These are phyloP conservation scores for Drosophila anceps DNA, from an alignment of 2,888 invertebrate genomes.

Conservation along the genomic window DNA sequence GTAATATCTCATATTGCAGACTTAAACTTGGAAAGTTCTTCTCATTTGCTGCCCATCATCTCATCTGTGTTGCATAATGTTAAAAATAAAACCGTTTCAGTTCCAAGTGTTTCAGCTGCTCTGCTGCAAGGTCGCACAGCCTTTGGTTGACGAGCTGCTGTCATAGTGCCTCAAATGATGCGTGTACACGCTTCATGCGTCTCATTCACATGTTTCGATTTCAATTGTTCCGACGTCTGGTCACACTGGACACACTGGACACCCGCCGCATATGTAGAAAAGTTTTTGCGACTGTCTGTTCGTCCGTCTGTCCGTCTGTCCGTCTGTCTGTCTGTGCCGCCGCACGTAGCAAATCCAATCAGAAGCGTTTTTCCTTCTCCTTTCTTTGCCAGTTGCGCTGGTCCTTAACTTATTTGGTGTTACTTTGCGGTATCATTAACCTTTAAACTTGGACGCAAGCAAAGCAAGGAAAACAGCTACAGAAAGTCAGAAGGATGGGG, in stretches of 20 bases:
- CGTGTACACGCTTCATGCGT: not conserved
- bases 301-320: too few species aligned
- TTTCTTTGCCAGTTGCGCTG: constrained; percentile 19
- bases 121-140: not conserved
- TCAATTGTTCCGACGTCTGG: constrained; percentile 5
- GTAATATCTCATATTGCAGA: not conserved
- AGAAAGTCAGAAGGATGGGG: not conserved
- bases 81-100: not conserved
- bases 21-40: not conserved
- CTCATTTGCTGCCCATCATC: fast-evolving
- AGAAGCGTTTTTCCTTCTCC: constrained; percentile 58
- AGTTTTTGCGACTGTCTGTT: constrained; percentile 1
- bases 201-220: not conserved
- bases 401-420: constrained; percentile 76
- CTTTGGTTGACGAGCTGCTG: not conserved
- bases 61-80: not conserved
- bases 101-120: not conserved
- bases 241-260: not conserved
- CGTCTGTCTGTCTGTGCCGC: constrained; percentile 5
- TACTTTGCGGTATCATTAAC: constrained; percentile 77
- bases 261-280: constrained; percentile 18
- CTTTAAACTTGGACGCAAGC: constrained; percentile 71
- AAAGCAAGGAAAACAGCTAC: not conserved
- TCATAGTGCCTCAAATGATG: constrained; percentile 2
- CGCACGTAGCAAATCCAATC: constrained; percentile 72